These are phyloP conservation scores for Elanus axillaris DNA, from an alignment of 2,113 vertebrate species.

Conservation along the genomic window DNA sequence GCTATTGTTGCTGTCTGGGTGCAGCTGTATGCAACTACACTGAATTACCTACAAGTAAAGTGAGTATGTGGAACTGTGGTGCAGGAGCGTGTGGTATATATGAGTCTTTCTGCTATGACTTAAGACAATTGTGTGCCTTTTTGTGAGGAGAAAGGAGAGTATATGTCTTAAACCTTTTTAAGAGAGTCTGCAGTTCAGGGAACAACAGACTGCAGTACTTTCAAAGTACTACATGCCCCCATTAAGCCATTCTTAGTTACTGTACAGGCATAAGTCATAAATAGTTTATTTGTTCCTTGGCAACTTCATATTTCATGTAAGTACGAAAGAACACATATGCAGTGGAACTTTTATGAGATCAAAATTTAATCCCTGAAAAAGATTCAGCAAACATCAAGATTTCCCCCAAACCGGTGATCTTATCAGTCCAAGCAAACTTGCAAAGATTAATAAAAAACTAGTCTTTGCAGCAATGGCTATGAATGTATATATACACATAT, in stretches of 20 bases:
- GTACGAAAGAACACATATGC: not conserved
- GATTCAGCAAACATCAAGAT: not conserved
- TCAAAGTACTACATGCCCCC: not conserved
- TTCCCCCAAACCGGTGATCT: not conserved
- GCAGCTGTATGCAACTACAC: not conserved
- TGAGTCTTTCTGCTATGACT: not conserved
- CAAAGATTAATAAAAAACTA: not conserved
- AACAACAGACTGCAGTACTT: not conserved
- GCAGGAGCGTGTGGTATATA: not conserved
- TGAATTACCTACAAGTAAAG: not conserved
- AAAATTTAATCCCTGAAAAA: not conserved
- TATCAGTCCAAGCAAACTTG: not conserved
- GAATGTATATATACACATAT: not conserved
- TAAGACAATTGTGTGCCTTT: not conserved
- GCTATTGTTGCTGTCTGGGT: not conserved
- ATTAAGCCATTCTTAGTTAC: slow-evolving; percentile 35
- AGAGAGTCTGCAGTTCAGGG: not conserved
- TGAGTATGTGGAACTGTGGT: not conserved
- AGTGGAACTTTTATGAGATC: not conserved
- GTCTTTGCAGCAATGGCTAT: not conserved
- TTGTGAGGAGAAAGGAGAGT: not conserved
- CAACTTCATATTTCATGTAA: slow-evolving; percentile 4
- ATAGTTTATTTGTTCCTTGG: slow-evolving; percentile 41
- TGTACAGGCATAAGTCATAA: slow-evolving; percentile 12
- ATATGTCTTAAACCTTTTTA: not conserved